phyloP scores from a whole-genome alignment of 2,888 invertebrate genomes.

The Dasysyrphus tricinctus region DNA sequence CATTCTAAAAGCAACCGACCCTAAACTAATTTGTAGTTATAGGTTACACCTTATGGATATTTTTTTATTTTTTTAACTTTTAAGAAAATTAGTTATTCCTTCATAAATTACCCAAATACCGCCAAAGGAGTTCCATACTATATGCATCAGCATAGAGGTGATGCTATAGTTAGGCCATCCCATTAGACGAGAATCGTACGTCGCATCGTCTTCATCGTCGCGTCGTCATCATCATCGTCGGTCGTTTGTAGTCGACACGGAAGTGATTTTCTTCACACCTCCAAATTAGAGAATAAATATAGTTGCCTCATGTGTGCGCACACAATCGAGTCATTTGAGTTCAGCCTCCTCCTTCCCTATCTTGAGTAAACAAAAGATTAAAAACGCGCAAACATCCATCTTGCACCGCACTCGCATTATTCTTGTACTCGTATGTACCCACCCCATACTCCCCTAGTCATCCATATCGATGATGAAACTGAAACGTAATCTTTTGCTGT shows the following conservation, averaged over 20 bases:
- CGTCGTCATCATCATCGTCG: neutral
- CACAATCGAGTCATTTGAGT: conserved; percentile 27
- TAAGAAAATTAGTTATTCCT: conserved; percentile 46
- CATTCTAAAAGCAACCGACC: conserved; percentile 46
- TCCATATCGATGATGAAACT: conserved; percentile 52
- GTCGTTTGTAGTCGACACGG: conserved; percentile 51
- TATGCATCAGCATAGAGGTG: neutral
- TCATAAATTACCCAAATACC: conserved; percentile 57
- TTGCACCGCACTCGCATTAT: conserved; percentile 50
- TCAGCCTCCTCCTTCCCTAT: conserved; percentile 28
- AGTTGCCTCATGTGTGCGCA: conserved; percentile 27
- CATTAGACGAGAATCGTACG: conserved; percentile 1
- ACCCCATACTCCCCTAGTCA: conserved; percentile 22
- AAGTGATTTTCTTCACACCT: conserved; percentile 74
- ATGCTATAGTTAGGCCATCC: conserved; percentile 7
- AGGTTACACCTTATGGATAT: conserved; percentile 39
- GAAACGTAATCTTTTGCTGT: conserved; percentile 74
- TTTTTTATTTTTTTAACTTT: neutral
- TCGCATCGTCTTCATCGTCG: neutral
- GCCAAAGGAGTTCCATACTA: conserved; percentile 47
- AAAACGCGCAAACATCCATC: conserved; percentile 69
- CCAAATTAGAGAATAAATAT: conserved; percentile 53
- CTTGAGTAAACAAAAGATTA: conserved; percentile 70
- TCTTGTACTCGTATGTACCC: neutral
- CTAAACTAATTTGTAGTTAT: conserved; percentile 36